Base-by-base conservation (phyloP, 2,113 vertebrate species). In the Pitta sordida region DNA sequence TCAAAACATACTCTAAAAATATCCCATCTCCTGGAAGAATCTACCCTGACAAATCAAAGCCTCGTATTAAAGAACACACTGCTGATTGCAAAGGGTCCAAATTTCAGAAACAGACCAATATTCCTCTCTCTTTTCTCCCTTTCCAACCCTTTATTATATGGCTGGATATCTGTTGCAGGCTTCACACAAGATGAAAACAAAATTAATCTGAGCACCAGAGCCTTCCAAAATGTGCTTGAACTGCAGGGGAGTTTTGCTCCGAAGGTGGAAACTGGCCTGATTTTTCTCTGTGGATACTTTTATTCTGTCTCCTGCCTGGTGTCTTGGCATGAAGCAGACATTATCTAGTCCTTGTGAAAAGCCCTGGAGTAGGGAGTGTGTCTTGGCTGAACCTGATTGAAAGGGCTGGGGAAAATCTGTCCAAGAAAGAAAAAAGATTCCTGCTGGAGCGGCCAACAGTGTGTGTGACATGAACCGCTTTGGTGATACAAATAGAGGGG, bases 351-450 rank as follows among this genome's bases (percentile, higher is more conserved):
- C 69, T 88, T 73, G 76, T 90, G 12, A 53, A 34, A 90, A 83
- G 86, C 43, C 76, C 88, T 74, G 43, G 74, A 92, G 83, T 27
- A 41, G 67, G 37, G 85, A 36, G 64, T 55, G 26, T 91, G 59
- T 81, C 88, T 90, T 91, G 91, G 84, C 95, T 94, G 88, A 87
- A 92, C 91, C 65, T 68, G 41, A 21, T 26, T 34, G 52, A 83
- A 89, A 80, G 22, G 77, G 41, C 29, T 75, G 74, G 36, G 70
- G 32, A n/a, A n/a, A 46, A 73, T 46, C 65, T 67, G 1, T 81
- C 91, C 81, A 91, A 93, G 91, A 89, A 91, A 93, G 91, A 89
- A 83, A 93, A 96, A 83, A 83, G 52, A 49, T 65, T 62, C 68
- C 34, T 91, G 49, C 9, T 85, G 70, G 75, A 96, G 85, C 22